Percentiles rank a stretch among this genome's conserved stretches.
Evolutionary conservation across 2,113 vertebrate genomes (phyloP).

Genomic region (Xyrauchen texanus): DNA sequence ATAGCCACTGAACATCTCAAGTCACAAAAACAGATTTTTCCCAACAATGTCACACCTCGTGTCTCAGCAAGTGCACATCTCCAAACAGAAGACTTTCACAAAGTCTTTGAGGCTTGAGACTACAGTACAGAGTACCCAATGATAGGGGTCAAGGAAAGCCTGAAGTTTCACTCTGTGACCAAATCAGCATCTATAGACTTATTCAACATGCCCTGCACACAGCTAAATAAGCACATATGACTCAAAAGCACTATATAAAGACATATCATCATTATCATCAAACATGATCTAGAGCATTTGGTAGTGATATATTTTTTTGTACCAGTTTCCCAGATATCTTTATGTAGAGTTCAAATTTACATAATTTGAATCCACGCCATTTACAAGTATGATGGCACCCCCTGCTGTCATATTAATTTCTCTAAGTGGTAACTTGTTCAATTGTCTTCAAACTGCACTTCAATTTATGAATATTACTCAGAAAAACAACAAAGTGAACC

Average conservation of each 20-base stretch:
- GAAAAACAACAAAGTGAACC: no score
- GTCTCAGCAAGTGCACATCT: background rate
- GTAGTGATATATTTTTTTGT: slow-evolving; percentile 4
- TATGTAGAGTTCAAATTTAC: background rate
- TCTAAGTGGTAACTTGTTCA: no score
- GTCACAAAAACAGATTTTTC: no score
- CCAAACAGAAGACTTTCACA: background rate
- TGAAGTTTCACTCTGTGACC: background rate
- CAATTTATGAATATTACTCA: no score
- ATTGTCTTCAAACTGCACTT: no score
- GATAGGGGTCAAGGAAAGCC: slow-evolving; percentile 6
- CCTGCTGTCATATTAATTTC: slow-evolving; percentile 61
- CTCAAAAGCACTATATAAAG: slow-evolving; percentile 6
- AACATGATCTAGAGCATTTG: background rate
- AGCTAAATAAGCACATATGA: slow-evolving; percentile 33
- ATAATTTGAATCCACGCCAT: background rate
- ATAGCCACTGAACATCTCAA: no score
- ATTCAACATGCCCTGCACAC: background rate
- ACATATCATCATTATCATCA: slow-evolving; percentile 12
- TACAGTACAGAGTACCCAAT: background rate
- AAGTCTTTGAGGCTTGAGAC: background rate
- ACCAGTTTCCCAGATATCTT: background rate
- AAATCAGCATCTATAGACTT: slow-evolving; percentile 15
- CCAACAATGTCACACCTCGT: no score
- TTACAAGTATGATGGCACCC: slow-evolving; percentile 67